phyloP scores from a whole-genome alignment of 1,140 invertebrate genomes.

The Drosophila yakuba region DNA sequence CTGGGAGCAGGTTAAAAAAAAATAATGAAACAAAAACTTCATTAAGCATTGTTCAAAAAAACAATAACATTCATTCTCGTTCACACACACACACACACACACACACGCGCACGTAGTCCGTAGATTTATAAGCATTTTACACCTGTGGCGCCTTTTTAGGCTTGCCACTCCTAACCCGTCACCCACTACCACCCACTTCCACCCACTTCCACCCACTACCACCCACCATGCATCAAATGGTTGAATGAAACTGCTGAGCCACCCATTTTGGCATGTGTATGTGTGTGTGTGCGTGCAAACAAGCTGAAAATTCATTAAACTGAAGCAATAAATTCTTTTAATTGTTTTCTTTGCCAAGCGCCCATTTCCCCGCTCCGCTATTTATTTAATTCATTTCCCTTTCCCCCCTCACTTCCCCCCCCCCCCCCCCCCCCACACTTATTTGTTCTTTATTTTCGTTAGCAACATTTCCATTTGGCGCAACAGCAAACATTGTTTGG shows the following conservation, averaged over 20 bases:
- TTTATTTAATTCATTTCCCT: slow-evolving; percentile 16
- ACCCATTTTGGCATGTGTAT: slow-evolving; percentile 9
- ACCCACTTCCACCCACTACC: background rate
- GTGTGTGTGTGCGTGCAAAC: slow-evolving; percentile 65
- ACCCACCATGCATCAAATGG: slow-evolving; percentile 51
- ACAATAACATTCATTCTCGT: slow-evolving; percentile 68
- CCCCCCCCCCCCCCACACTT: background rate
- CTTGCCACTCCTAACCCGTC: background rate
- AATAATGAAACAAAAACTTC: slow-evolving; percentile 52
- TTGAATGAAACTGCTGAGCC: slow-evolving; percentile 48
- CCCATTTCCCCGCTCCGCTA: background rate
- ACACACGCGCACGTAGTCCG: background rate
- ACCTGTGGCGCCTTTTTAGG: slow-evolving; percentile 66
- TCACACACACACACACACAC: slow-evolving; percentile 10
- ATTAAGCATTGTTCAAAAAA: slow-evolving; percentile 68
- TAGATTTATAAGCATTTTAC: slow-evolving; percentile 75
- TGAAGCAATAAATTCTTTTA: slow-evolving; percentile 78
- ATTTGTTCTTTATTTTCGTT: slow-evolving; percentile 13
- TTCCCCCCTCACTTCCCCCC: background rate
- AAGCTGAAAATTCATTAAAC: slow-evolving; percentile 82
- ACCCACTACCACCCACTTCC: background rate
- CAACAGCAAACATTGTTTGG: slow-evolving; percentile 5
- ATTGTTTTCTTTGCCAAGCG: slow-evolving; percentile 64
- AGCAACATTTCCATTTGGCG: slow-evolving; percentile 14
- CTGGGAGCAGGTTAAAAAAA: background rate